These are phyloP conservation scores for Chrysoperla carnea DNA, from an alignment of 1,140 invertebrate genomes.

Conservation along the genomic window DNA sequence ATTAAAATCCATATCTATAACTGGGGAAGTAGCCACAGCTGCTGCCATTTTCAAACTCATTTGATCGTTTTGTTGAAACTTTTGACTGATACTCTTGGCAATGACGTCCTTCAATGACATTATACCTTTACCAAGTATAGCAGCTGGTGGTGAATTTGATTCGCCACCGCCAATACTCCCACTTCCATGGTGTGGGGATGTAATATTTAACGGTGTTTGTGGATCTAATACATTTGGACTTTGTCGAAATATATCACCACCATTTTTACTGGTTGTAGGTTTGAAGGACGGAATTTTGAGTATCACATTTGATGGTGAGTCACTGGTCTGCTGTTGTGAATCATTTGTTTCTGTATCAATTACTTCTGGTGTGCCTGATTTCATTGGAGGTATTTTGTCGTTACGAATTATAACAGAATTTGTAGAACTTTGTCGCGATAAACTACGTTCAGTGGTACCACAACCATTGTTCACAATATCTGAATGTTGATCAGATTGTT, in stretches of 20 bases:
- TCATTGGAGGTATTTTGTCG: conserved; percentile 13
- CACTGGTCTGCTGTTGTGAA: conserved; percentile 5
- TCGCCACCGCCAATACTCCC: conserved; percentile 21
- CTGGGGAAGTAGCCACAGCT: conserved; percentile 10
- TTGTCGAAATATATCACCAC: conserved; percentile 28
- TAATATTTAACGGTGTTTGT: conserved; percentile 18
- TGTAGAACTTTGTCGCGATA: conserved; percentile 19
- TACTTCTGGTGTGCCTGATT: conserved; percentile 11
- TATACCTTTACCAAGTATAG: conserved; percentile 25
- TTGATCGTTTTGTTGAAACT: conserved; percentile 51
- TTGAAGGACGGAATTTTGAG: conserved; percentile 87
- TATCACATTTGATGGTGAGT: conserved; percentile 46
- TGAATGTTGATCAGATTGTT: conserved; percentile 7
- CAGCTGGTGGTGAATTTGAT: conserved; percentile 31
- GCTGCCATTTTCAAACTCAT: conserved; percentile 4
- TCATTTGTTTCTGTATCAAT: conserved; percentile 21
- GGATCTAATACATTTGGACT: conserved; percentile 24
- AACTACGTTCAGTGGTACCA: conserved; percentile 9
- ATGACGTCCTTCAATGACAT: conserved; percentile 51
- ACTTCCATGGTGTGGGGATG: conserved; percentile 18
- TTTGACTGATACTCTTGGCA: conserved; percentile 74
- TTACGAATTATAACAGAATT: conserved; percentile 18
- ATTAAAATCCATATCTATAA: conserved; percentile 15
- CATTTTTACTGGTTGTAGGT: conserved; percentile 46
- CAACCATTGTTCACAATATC: conserved; percentile 22